Evolutionary conservation across 1,140 invertebrate genomes (phyloP), one percentile per base, ranked within the genome.

Genomic region (Bombus balteatus): DNA sequence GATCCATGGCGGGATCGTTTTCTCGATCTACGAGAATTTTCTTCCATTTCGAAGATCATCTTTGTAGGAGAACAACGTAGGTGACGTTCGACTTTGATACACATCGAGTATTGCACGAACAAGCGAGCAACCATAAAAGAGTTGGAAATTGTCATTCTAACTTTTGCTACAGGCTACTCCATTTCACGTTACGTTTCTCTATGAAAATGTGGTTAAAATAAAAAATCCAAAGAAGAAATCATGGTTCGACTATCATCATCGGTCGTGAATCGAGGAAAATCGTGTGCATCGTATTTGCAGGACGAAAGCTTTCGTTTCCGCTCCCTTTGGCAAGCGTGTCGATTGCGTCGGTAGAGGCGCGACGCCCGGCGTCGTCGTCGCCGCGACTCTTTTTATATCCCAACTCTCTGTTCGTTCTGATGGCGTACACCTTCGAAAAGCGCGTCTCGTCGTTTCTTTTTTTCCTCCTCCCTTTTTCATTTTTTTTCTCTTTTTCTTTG

Each of bases 251-350:
- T 12, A 8, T 9, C 1, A 8, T 25, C 12, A 62, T 62, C 59
- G 3, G 25, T 6, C 28, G 59, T 12, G 28, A n/a, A 62, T 13
- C 10, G 12, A 13, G 10, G 59, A 62, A 62, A 62, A 62, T 62
- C 59, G 28, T 22, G 12, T n/a, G 22, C 59, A 22, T 12, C 28
- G 59, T n/a, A 53, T 53, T 22, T 62, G 10, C 28, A 39, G 13
- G 22, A 41, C 18, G 28, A 88, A 78, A 71, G 76, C 76, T 72
- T 68, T 88, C 73, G 81, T 87, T 88, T 80, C 73, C 77, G 77
- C 79, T 65, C 85, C 37, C 81, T 88, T 88, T 88, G 85, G 81
- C 77, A 88, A 87, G 37, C 85, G 72, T 83, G 81, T 83, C 81
- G 87, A 81, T 87, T 73, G 71, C 86, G 75, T 65, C 62, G 70